phyloP scores from a whole-genome alignment of 2,113 vertebrate genomes.

The Ramphastos sulfuratus region DNA sequence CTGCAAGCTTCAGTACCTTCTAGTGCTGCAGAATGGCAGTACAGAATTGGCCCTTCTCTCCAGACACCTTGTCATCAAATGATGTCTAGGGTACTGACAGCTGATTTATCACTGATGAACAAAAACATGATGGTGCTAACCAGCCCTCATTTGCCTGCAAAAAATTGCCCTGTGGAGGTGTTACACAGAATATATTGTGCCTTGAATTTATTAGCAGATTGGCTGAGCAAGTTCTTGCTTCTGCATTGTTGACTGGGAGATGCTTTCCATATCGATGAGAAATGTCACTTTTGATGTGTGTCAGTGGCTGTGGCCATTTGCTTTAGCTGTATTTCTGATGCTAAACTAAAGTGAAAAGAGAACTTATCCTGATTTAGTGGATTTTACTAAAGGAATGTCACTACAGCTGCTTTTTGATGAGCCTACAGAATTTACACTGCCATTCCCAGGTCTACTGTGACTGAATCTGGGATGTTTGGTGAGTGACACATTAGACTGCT shows the following conservation, averaged over 20 bases:
- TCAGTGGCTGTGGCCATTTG: not conserved
- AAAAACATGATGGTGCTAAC: not conserved
- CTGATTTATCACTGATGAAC: not conserved
- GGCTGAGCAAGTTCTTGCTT: not conserved
- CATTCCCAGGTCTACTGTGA: not conserved
- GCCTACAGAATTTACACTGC: not conserved
- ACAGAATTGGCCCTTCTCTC: not conserved
- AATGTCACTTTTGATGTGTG: not conserved
- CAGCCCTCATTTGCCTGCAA: not conserved
- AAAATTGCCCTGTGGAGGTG: not conserved
- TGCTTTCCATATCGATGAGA: not conserved
- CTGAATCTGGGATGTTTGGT: not conserved
- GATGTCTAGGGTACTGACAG: not conserved
- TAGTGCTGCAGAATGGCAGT: not conserved
- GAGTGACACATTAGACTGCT: not conserved
- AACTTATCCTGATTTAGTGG: not conserved
- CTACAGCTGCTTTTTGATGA: not conserved
- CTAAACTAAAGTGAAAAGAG: not conserved
- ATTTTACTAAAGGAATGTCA: not conserved
- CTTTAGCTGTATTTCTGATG: not conserved
- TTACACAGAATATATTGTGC: not conserved
- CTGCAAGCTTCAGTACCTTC: not conserved
- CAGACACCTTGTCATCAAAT: not conserved
- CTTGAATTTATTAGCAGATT: not conserved
- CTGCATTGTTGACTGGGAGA: rapidly evolving